phyloP scores from a whole-genome alignment of 2,888 invertebrate species.

The Hymenopus coronatus region DNA sequence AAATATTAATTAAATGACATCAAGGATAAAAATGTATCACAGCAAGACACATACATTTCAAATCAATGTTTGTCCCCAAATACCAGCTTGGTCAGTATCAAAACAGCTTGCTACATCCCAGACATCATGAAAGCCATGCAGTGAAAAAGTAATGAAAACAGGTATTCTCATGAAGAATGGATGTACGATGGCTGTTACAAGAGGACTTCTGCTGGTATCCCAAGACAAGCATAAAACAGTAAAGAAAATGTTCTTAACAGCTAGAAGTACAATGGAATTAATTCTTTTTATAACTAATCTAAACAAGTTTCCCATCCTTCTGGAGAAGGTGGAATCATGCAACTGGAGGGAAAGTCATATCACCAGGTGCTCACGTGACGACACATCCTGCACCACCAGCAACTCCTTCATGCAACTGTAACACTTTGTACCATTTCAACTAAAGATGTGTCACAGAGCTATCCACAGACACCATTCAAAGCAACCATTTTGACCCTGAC shows the following conservation, averaged over 20 bases:
- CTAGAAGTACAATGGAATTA: conserved; percentile 25
- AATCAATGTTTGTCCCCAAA: background rate
- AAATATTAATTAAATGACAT: background rate
- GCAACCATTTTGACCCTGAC: too few relatives aligned
- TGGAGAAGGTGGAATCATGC: conserved; percentile 30
- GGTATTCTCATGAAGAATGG: background rate
- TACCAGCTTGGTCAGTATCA: background rate
- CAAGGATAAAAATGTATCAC: background rate
- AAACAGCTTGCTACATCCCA: background rate
- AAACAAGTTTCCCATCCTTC: conserved; percentile 30
- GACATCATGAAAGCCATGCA: conserved; percentile 7
- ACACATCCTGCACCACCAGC: conserved; percentile 28
- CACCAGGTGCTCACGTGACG: conserved; percentile 32
- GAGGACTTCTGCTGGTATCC: background rate
- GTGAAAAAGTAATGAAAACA: background rate
- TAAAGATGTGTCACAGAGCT: background rate
- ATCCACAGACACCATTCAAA: background rate
- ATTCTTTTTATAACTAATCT: conserved; percentile 27
- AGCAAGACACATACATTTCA: background rate
- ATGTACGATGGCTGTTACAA: background rate
- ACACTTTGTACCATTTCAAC: background rate
- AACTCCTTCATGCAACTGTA: conserved; percentile 9
- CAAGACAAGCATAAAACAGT: background rate
- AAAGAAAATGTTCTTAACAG: conserved; percentile 21
- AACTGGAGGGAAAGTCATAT: conserved; percentile 30